Evolutionary conservation across 2,888 invertebrate genomes (phyloP), one percentile per base, ranked within the genome.

Genomic region (Arrhopalites spinosus): DNA sequence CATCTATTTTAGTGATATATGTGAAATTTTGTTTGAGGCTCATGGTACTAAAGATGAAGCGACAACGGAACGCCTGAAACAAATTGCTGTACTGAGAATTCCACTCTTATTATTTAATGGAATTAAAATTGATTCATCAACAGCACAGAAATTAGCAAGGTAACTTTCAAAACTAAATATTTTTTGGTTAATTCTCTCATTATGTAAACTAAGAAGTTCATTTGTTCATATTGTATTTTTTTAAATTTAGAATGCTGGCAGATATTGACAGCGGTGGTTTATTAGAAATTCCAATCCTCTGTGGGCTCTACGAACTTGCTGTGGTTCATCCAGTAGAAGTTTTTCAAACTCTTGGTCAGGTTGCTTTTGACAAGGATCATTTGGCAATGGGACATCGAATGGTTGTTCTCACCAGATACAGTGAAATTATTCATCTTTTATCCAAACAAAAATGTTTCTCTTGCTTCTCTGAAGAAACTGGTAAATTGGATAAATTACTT

Each of bases 1-100:
- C 5, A 74, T 74, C 50, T 81, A 81, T 71, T 82, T 82, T 63
- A 76, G 80, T 71, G 81, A 81, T 56, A 78, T 82, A 47, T 56
- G 77, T 15, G 82, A 81, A 69, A 73, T 78, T 25, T 64, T 82
- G 1, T 20, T 79, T 17, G 82, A 81, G 59, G 74, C 74, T 11
- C 71, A 71, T 7, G 66, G 59, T 25, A 64, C 61, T 17, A 78
- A 78, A 66, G 78, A 80, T 73, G 82, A 82, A 59, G 78, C 73
- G 11, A 79, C 78, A n/a, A 61, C 68, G 36, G 80, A 81, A 68
- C 76, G 73, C n/a, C 30, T 82, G n/a, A 78, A 77, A 50, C 74
- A 72, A 29, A 66, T 81, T 63, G 73, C 76, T 11, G 69, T 82
- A 8, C 43, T 81, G 20, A 80, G 77, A 72, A 79, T 82, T 43